phyloP scores from a whole-genome alignment of 2,888 invertebrate genomes.

The Nemurella pictetii region DNA sequence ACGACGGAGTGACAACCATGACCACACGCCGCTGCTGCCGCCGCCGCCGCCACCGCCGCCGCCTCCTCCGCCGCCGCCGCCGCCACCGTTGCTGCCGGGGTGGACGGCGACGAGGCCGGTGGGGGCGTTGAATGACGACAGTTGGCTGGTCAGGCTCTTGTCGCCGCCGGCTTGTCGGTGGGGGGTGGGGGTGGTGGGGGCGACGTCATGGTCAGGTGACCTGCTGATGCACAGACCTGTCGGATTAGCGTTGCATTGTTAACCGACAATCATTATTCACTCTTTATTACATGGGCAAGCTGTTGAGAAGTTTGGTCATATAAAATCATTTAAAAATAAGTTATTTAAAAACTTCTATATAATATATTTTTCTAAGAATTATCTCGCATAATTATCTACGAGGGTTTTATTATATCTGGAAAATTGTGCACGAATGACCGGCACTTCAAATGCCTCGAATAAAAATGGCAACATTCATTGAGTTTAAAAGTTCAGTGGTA shows the following conservation, averaged over 20 bases:
- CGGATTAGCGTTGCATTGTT: constrained; percentile 6
- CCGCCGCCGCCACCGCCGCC: constrained; percentile 20
- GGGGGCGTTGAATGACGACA: background rate
- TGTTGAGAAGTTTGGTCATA: no score
- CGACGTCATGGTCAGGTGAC: constrained; percentile 30
- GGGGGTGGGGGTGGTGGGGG: background rate
- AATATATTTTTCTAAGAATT: no score
- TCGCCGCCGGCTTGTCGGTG: constrained; percentile 23
- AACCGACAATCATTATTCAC: background rate
- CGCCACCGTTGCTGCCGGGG: constrained; percentile 21
- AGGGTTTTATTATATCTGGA: no score
- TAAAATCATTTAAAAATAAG: no score
- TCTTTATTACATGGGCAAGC: background rate
- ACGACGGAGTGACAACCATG: constrained; percentile 43
- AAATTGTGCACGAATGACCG: no score
- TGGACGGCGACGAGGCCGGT: background rate
- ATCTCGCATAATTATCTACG: no score
- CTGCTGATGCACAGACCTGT: constrained; percentile 39
- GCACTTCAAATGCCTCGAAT: no score
- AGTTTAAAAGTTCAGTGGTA: no score
- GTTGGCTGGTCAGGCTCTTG: constrained; percentile 34
- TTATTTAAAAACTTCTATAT: no score
- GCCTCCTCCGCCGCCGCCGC: constrained; percentile 39
- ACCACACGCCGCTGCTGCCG: constrained; percentile 42
- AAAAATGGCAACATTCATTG: no score